phyloP scores from a whole-genome alignment of 2,888 invertebrate species.

The Troides oblongomaculatus region DNA sequence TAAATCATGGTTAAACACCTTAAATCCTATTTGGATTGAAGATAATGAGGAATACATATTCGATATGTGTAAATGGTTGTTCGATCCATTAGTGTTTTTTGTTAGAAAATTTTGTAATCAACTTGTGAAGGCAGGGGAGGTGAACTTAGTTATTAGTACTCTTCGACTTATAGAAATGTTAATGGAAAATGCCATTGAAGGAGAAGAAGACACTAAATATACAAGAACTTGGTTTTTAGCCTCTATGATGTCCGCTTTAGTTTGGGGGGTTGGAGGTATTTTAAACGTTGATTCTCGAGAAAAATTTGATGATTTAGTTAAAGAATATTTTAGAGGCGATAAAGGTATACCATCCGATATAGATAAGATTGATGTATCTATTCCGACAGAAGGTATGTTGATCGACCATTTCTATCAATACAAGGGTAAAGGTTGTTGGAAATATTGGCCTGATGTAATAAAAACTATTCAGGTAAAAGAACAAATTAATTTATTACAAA shows the following conservation, averaged over 20 bases:
- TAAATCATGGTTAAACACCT: constrained; percentile 87
- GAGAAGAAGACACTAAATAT: constrained; percentile 86
- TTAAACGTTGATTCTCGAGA: constrained; percentile 86
- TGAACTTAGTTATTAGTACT: constrained; percentile 85
- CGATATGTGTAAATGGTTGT: constrained; percentile 86
- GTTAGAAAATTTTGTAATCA: constrained; percentile 84
- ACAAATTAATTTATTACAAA: constrained; percentile 83
- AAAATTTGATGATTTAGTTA: constrained; percentile 83
- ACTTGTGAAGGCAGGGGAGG: constrained; percentile 84
- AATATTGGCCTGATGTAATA: constrained; percentile 89
- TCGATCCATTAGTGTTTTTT: constrained; percentile 87
- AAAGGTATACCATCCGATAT: constrained; percentile 67
- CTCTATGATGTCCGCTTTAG: constrained; percentile 85
- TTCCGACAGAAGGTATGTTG: constrained; percentile 88
- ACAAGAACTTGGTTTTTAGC: constrained; percentile 87
- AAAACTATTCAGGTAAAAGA: constrained; percentile 77
- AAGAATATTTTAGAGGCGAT: constrained; percentile 73
- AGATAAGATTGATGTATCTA: constrained; percentile 85
- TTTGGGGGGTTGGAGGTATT: constrained; percentile 93
- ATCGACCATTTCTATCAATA: constrained; percentile 91
- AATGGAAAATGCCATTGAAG: constrained; percentile 85
- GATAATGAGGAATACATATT: constrained; percentile 81
- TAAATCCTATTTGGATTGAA: constrained; percentile 82
- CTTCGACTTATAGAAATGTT: constrained; percentile 88
- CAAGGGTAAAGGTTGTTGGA: constrained; percentile 92